Evolutionary conservation across 2,113 vertebrate species (phyloP).

Genomic region (Mastomys natalensis): DNA sequence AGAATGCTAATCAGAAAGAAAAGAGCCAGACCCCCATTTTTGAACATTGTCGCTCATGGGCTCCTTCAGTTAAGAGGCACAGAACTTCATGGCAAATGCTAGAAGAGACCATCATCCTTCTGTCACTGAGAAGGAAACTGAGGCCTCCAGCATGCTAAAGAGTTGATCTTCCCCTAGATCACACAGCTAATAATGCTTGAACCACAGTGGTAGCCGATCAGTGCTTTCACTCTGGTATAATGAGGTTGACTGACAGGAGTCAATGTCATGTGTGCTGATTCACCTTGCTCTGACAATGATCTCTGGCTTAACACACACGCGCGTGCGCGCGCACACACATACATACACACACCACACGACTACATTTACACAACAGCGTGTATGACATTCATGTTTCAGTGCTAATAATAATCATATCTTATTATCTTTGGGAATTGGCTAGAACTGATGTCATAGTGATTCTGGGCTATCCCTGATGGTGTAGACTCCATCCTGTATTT

Average conservation of each 20-base stretch:
- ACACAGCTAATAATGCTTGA: neutral
- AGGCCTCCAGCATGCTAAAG: neutral
- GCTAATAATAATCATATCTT: neutral
- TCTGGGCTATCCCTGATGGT: neutral
- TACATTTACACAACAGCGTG: neutral
- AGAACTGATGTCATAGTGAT: neutral
- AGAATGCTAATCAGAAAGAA: constrained; percentile 63
- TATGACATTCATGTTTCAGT: neutral
- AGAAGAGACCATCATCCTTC: neutral
- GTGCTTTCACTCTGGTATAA: neutral
- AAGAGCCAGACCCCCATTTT: neutral
- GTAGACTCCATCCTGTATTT: neutral
- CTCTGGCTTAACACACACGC: neutral
- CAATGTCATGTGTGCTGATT: neutral
- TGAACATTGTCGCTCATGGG: neutral
- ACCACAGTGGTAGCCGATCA: neutral
- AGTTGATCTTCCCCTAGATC: neutral
- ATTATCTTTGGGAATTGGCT: neutral
- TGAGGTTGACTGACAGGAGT: neutral
- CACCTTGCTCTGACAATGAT: neutral
- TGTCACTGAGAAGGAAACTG: constrained; percentile 51
- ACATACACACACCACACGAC: neutral
- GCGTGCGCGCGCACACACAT: neutral
- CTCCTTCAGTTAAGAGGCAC: neutral
- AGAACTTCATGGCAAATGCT: neutral